Conservation (phyloP, 2,113 vertebrate species). For the Thermophis baileyi region DNA sequence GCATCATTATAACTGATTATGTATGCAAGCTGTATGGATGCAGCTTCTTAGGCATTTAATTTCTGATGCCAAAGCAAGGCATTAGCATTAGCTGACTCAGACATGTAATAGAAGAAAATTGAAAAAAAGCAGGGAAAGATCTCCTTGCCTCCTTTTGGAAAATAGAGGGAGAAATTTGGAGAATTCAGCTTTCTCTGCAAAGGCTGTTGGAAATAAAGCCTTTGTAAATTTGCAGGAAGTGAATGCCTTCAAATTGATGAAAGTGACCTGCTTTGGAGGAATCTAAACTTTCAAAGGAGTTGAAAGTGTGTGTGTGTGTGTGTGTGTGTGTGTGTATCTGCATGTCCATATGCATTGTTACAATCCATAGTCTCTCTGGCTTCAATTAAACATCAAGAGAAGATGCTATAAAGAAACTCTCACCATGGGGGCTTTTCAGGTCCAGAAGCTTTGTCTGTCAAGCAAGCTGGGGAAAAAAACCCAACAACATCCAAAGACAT, state of each 20-base stretch:
- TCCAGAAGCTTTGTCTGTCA: not conserved
- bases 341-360: not conserved
- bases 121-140: not conserved
- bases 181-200: not conserved
- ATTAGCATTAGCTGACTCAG: not conserved
- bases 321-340: not conserved
- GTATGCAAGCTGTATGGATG: not conserved
- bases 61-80: not conserved
- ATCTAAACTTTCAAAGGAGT: not conserved
- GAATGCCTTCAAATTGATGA: not conserved
- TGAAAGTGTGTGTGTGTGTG: too few species aligned
- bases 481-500: not conserved
- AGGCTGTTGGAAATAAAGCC: not conserved
- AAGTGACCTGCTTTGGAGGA: not conserved
- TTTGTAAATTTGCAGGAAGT: not conserved
- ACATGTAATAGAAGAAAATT: not conserved
- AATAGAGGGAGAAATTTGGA: not conserved
- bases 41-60: not conserved
- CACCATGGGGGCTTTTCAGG: not conserved
- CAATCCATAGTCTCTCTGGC: not conserved
- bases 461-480: not conserved
- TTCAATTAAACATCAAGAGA: not conserved
- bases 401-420: not conserved
- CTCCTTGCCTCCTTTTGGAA: not conserved
- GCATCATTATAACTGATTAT: not conserved